Percentiles rank a stretch among this genome's conserved stretches.
These are phyloP conservation scores for Dasypolia templi DNA, from an alignment of 2,888 invertebrate species.

Conservation along the genomic window DNA sequence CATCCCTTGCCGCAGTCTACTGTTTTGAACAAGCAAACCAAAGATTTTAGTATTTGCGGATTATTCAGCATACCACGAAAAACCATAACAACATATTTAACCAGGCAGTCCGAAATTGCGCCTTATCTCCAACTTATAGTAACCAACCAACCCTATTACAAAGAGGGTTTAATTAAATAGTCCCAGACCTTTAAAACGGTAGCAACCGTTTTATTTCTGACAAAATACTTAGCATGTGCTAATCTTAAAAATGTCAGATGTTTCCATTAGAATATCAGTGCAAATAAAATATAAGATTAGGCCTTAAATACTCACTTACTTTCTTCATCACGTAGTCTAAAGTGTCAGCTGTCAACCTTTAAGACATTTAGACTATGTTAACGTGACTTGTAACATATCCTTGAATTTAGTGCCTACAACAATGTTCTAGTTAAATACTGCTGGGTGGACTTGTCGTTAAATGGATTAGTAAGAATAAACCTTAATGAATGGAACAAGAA, in stretches of 20 bases:
- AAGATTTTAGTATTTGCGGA: no score
- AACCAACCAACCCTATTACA: no score
- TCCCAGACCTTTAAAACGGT: not conserved
- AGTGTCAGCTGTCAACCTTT: slow-evolving; percentile 65
- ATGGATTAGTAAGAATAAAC: not conserved
- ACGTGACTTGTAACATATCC: slow-evolving; percentile 64
- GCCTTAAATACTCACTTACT: slow-evolving; percentile 62
- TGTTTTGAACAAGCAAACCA: no score
- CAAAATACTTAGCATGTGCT: not conserved
- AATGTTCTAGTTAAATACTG: not conserved
- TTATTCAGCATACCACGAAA: no score
- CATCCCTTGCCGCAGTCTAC: no score
- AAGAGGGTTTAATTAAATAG: not conserved
- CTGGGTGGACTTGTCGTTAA: not conserved
- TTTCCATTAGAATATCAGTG: slow-evolving; percentile 20
- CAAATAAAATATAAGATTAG: slow-evolving; percentile 38
- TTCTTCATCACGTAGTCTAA: slow-evolving; percentile 68
- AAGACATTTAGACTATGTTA: slow-evolving; percentile 59
- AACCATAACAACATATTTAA: no score
- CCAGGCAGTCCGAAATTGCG: no score
- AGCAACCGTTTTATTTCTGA: not conserved
- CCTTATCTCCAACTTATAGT: no score
- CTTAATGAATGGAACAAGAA: not conserved
- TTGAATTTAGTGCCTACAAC: slow-evolving; percentile 55
- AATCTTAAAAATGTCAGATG: slow-evolving; percentile 9